These are phyloP conservation scores for Montipora capitata DNA, from an alignment of 92 coral and sea anemone genomes.

Conservation along the genomic window DNA sequence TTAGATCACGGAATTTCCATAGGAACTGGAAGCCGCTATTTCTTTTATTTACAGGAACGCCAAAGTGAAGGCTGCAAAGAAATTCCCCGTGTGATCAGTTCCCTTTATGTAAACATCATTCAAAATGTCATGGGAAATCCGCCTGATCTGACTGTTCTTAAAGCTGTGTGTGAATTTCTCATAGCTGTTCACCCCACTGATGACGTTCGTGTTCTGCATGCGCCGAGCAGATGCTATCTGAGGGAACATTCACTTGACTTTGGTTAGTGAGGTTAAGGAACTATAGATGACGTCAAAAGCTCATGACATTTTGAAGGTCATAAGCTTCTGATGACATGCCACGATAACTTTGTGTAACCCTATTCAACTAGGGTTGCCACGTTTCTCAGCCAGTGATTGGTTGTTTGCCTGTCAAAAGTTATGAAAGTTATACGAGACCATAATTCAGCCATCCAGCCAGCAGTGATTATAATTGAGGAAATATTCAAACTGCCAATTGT, in stretches of 20 bases:
- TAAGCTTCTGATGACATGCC: too few species aligned
- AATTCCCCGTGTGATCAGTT: slow-evolving; percentile 86
- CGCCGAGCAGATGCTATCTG: slow-evolving; percentile 89
- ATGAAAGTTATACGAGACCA: too few species aligned
- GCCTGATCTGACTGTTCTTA: slow-evolving; percentile 91
- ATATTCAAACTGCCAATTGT: too few species aligned
- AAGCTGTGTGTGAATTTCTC: slow-evolving; percentile 96
- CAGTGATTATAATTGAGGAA: too few species aligned
- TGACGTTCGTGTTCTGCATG: slow-evolving; percentile 87
- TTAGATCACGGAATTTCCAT: too few species aligned
- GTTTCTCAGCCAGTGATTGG: too few species aligned
- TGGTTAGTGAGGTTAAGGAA: slow-evolving; percentile 36
- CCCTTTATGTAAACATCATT: slow-evolving; percentile 92
- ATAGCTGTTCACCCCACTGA: slow-evolving; percentile 94
- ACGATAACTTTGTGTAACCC: too few species aligned
- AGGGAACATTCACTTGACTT: slow-evolving; percentile 75
- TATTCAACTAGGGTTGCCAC: too few species aligned
- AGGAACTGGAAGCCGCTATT: not conserved
- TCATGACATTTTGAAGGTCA: too few species aligned
- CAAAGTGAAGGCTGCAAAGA: slow-evolving; percentile 85
- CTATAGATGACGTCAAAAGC: not conserved
- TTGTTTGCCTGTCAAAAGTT: too few species aligned
- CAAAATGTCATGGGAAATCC: slow-evolving; percentile 92
- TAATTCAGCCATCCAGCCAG: too few species aligned
- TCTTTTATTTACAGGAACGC: slow-evolving; percentile 75